Evolutionary conservation across 2,888 invertebrate species (phyloP).

Genomic region (Ashinkailepas kermadecensis): DNA sequence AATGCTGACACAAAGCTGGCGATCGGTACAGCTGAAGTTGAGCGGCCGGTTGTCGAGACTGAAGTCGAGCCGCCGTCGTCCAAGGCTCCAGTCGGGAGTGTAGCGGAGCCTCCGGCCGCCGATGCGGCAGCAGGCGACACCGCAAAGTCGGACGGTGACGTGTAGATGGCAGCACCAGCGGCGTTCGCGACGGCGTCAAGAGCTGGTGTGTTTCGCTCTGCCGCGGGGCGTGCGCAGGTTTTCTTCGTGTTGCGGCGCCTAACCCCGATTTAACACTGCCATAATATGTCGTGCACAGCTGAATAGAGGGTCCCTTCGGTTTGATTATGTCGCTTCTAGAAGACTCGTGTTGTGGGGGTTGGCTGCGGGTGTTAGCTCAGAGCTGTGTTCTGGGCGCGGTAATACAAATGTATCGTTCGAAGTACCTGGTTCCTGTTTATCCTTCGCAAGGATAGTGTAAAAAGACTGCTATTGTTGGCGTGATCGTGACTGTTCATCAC

Average conservation of each 20-base stretch:
- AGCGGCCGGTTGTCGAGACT: too few species aligned
- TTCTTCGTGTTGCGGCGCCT: neutral
- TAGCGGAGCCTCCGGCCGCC: neutral
- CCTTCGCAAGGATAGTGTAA: neutral
- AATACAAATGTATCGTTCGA: neutral
- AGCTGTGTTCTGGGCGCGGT: neutral
- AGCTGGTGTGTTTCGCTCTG: neutral
- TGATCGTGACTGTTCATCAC: neutral
- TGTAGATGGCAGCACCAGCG: neutral
- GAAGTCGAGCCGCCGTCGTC: neutral
- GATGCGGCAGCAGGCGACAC: neutral
- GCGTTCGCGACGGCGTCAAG: neutral
- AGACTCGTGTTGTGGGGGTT: neutral
- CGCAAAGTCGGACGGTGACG: neutral
- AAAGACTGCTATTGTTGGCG: neutral
- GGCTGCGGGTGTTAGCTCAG: neutral
- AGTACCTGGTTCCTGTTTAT: neutral
- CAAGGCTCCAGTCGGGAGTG: neutral
- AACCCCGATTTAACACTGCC: neutral
- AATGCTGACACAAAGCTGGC: too few species aligned
- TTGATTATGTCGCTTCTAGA: neutral
- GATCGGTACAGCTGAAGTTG: too few species aligned
- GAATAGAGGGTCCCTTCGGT: neutral
- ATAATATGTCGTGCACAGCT: neutral
- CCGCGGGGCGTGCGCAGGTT: neutral